Evolutionary conservation across 2,113 vertebrate genomes (phyloP), one percentile per base, ranked within the genome.

Genomic region (Campylomormyrus tamandua): DNA sequence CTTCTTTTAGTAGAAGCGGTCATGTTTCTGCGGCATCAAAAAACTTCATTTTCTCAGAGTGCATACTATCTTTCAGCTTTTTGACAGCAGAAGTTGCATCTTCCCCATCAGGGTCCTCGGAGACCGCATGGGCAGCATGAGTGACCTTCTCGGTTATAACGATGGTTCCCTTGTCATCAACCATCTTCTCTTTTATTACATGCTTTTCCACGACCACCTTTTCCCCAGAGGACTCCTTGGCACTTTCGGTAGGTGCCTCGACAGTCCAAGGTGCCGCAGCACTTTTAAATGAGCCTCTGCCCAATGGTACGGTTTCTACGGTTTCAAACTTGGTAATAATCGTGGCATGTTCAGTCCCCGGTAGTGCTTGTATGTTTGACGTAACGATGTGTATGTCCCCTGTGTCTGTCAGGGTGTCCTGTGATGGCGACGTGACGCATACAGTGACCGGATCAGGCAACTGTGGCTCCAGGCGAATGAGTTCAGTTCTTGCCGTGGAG

Each of bases 41-140:
- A 93, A 96, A 96, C 90, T 58, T 95, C 93, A 96, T 95, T 93
- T 96, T 96, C 58, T 96, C 95, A 15, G 93, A 90, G 92, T 96
- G 96, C 90, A 96, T 92, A 11, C 93, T 93, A 83, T 96, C 94
- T 93, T 70, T 95, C 24, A 96, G 92, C 13, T 92, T 93, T 77
- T 94, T 93, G 87, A 96, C 92, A 9, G 95, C 96, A 0, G 94
- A 95, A 0, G 94, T 95, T 0, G 95, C 94, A 52, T 94, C 93
- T 46, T 92, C 93, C 89, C 92, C 91, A 87, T 94, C 92, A 83
- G 94, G 91, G 80, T 95, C 95, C 7, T 90, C 88, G 3, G 93
- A 91, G 17, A 92, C 90, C 35, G 56, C 90, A 21, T 92, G 93
- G 87, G 94, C 90, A 3, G 92, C 52, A 24, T 90, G 92, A 24